A percentile compares a stretch with the other conserved stretches of the same genome.
These are phyloP conservation scores for Camponotus fellah DNA, from an alignment of 2,888 invertebrate species.

Conservation along the genomic window DNA sequence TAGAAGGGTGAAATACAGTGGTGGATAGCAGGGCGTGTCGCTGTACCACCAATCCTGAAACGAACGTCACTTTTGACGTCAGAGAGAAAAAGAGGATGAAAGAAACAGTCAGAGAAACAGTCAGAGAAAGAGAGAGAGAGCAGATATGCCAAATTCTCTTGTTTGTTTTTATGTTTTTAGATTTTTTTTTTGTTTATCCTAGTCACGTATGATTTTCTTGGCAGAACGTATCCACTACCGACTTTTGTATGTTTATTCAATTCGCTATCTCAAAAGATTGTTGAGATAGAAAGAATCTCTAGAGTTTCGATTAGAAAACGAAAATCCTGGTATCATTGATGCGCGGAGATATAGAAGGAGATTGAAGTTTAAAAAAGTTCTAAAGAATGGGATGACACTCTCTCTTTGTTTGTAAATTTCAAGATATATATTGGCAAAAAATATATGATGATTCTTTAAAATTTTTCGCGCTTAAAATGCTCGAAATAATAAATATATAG, in stretches of 20 bases:
- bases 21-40: constrained; percentile 77
- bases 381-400: background rate
- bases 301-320: background rate
- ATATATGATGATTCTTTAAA: background rate
- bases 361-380: background rate
- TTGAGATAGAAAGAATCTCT: background rate
- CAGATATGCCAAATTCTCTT: constrained; percentile 40
- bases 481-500: background rate
- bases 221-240: constrained; percentile 39
- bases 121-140: background rate
- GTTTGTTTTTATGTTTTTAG: constrained; percentile 31
- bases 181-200: constrained; percentile 42
- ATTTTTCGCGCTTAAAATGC: background rate
- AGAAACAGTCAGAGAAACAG: background rate
- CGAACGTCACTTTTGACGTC: constrained; percentile 68
- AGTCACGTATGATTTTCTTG: constrained; percentile 58
- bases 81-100: constrained; percentile 53
- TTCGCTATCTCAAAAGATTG: constrained; percentile 24
- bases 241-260: constrained; percentile 61
- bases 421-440: background rate
- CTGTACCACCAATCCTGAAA: constrained; percentile 71
- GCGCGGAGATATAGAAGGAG: background rate
- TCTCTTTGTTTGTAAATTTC: background rate
- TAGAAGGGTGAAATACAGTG: constrained; percentile 41
- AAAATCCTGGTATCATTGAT: background rate